Base-by-base conservation (phyloP, 2,113 vertebrate genomes). In the Riparia riparia region DNA sequence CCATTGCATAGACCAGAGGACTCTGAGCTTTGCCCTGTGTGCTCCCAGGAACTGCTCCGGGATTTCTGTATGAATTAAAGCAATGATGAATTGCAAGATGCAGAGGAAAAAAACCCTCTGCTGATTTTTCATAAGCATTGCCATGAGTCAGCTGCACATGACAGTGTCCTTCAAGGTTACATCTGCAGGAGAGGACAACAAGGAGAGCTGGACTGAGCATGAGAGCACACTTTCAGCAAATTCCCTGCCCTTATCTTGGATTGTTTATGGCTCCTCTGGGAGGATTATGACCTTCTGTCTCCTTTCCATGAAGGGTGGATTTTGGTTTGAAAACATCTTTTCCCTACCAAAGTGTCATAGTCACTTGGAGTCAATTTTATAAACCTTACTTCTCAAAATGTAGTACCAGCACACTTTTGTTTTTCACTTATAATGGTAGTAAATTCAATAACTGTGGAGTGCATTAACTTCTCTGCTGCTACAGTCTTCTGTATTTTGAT, bases 211-310 rank as follows among this genome's bases (percentile, higher is more conserved):
- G 84, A 86, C 78, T 82, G 77, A 89, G 84, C 13, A 11, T 5
- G 3, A 95, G 97, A 94, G 73, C 76, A 90, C 51, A 4, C 68
- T 66, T 96, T 96, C 97, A 95, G 97, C 95, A 95, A 61, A 93
- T 95, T 97, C 93, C 60, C 87, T 95, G 90, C 91, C 89, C 82
- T 96, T 97, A 97, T 97, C 97, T 96, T 1, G 39, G 56, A 53
- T 79, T 95, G 86, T 95, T 97, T 97, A 94, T 90, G 89, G 54
- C 76, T 97, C 94, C 92, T 85, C 53, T 69, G 93, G 94, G 96
- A 97, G 76, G 73, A 87, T 79, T 71, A 78, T 97, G 94, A 98
- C 96, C 96, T 97, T 95, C 66, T 92, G 78, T 86, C 84, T 96
- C 88, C 84, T 97, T 95, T 96, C 77, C 61, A 89, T 0, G 1